Conservation (phyloP, 1,140 invertebrate species). For the Drosophila saltans region DNA sequence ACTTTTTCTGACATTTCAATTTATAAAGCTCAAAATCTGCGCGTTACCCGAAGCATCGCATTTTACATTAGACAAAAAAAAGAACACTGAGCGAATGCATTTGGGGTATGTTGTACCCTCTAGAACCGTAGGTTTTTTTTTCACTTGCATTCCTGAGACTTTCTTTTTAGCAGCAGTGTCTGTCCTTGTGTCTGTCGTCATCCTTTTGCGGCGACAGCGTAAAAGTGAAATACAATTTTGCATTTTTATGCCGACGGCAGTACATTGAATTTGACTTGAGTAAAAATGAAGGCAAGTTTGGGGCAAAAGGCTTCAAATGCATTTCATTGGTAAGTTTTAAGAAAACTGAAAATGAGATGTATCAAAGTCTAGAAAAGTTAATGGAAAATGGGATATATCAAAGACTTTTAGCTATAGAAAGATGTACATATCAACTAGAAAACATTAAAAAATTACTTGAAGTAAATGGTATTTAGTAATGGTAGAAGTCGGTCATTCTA, state of each 20-base stretch:
- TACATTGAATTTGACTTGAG: constrained; percentile 68
- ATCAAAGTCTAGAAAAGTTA: too few relatives aligned
- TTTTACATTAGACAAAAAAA: constrained; percentile 67
- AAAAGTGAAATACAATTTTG: constrained; percentile 71
- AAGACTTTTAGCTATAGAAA: too few relatives aligned
- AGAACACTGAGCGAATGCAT: constrained; percentile 1
- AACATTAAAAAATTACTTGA: too few relatives aligned
- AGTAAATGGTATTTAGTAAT: too few relatives aligned
- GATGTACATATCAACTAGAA: too few relatives aligned
- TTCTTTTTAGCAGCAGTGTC: background rate
- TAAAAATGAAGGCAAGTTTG: constrained; percentile 12
- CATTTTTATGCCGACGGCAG: constrained; percentile 62
- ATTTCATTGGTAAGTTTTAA: constrained; percentile 12
- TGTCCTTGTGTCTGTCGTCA: background rate
- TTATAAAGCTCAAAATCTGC: constrained; percentile 81
- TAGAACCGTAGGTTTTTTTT: constrained; percentile 1
- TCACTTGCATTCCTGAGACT: constrained; percentile 3
- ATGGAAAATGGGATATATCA: too few relatives aligned
- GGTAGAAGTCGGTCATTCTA: too few relatives aligned
- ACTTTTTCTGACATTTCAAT: constrained; percentile 82
- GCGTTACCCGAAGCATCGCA: constrained; percentile 69
- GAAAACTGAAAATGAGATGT: background rate
- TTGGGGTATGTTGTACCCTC: background rate
- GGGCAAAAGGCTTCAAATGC: constrained; percentile 20
- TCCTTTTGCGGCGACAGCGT: constrained; percentile 43